A percentile compares a stretch with the other conserved stretches of the same genome.
Conservation (phyloP, 2,888 invertebrate species). For the Limnephilus auricula region DNA sequence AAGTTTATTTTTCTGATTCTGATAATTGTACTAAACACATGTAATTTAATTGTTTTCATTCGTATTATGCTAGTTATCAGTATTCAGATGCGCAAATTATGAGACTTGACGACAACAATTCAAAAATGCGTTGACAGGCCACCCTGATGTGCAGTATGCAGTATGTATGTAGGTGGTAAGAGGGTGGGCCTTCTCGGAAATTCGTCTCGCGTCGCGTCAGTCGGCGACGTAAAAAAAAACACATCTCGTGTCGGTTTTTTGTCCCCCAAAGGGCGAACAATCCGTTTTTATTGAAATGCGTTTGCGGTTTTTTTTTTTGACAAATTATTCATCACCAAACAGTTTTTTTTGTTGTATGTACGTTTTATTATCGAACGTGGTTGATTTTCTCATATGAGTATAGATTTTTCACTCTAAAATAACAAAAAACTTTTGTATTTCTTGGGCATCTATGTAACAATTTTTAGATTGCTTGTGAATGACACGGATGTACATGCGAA, state of each 20-base stretch:
- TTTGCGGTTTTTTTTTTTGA: neutral
- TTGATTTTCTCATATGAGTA: neutral
- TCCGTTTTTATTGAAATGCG: neutral
- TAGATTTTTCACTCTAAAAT: too few relatives aligned
- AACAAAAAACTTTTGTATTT: too few relatives aligned
- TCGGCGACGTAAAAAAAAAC: neutral
- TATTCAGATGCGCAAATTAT: neutral
- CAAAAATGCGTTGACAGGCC: neutral
- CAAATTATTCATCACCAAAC: neutral
- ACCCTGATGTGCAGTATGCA: neutral
- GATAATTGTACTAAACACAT: too few relatives aligned
- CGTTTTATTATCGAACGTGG: neutral
- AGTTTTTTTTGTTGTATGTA: neutral
- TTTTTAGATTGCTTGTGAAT: too few relatives aligned
- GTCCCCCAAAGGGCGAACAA: neutral
- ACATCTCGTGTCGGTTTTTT: neutral
- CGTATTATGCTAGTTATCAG: too few relatives aligned
- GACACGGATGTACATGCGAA: too few relatives aligned
- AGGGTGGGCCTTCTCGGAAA: constrained; percentile 14
- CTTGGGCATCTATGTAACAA: too few relatives aligned
- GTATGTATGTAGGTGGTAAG: neutral
- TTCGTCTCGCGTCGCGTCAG: constrained; percentile 6
- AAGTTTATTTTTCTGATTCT: too few relatives aligned
- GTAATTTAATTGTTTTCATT: too few relatives aligned
- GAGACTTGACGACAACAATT: neutral